Evolutionary conservation across 2,797 vertebrate genomes (phyloP).

Genomic region (Lateolabrax maculatus): DNA sequence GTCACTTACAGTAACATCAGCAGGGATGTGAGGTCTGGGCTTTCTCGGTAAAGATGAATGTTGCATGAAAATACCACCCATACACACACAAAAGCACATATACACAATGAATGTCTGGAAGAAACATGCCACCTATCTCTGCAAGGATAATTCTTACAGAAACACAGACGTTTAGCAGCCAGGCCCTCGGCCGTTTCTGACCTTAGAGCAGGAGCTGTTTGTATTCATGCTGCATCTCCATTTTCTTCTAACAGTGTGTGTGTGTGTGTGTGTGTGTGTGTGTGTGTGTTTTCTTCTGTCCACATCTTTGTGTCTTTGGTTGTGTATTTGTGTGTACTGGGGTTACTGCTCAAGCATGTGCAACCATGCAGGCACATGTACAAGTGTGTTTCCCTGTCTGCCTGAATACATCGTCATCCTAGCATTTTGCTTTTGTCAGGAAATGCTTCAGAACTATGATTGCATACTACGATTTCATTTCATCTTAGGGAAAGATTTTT

Average conservation of each 20-base stretch:
- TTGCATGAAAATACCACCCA: constrained; percentile 41
- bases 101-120: constrained; percentile 15
- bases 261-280: constrained; percentile 4
- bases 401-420: constrained; percentile 32
- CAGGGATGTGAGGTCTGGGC: constrained; percentile 41
- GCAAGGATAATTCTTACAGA: constrained; percentile 27
- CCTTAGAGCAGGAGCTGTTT: constrained; percentile 26
- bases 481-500: constrained; percentile 5
- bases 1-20: constrained; percentile 72
- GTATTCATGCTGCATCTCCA: constrained; percentile 5
- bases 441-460: constrained; percentile 16
- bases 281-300: constrained; percentile 8
- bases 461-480: constrained; percentile 12
- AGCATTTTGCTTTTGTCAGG: constrained; percentile 19
- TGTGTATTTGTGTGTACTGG: constrained; percentile 23
- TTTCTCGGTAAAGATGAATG: constrained; percentile 58
- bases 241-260: constrained; percentile 1
- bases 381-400: constrained; percentile 22
- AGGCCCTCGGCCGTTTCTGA: constrained; percentile 27
- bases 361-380: constrained; percentile 37
- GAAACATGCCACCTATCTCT: constrained; percentile 8
- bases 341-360: constrained; percentile 39
- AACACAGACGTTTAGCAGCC: constrained; percentile 35
- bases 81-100: constrained; percentile 2
- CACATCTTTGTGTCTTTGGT: constrained; percentile 12